Percentiles rank a stretch among this genome's conserved stretches.
Conservation (phyloP, 35 echinoderm and acorn worm species). For the Chiridota heheva region DNA sequence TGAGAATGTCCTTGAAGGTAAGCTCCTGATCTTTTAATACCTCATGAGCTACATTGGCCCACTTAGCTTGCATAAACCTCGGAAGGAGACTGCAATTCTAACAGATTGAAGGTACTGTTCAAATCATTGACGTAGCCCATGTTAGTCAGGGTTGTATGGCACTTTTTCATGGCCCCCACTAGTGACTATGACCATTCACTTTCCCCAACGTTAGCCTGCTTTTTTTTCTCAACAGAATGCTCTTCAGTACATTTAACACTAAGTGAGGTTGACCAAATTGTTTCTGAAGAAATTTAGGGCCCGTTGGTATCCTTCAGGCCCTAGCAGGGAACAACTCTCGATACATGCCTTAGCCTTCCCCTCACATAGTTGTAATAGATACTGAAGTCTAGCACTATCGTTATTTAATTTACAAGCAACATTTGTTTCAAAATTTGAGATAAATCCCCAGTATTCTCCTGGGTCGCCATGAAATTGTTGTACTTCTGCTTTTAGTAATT, state of each 20-base stretch:
- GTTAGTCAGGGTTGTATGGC: constrained; percentile 21
- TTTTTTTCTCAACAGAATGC: constrained; percentile 11
- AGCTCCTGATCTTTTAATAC: constrained; percentile 23
- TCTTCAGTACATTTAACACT: constrained; percentile 32
- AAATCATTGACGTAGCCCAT: constrained; percentile 20
- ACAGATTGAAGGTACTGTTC: constrained; percentile 35
- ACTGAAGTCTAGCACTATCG: constrained; percentile 11
- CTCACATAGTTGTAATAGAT: constrained; percentile 38
- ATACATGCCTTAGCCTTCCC: constrained; percentile 24
- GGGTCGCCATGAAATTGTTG: constrained; percentile 22
- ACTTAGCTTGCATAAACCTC: constrained; percentile 18
- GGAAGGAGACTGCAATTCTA: constrained; percentile 2
- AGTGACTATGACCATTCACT: constrained; percentile 17
- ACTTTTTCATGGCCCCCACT: constrained; percentile 39
- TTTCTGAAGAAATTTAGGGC: constrained; percentile 22
- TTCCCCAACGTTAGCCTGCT: constrained; percentile 7
- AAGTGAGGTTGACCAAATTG: constrained; percentile 56
- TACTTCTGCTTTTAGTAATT: constrained; percentile 23
- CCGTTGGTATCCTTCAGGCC: constrained; percentile 12
- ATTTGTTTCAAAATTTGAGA: constrained; percentile 31
- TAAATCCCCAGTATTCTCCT: constrained; percentile 21
- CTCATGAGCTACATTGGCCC: constrained; percentile 33
- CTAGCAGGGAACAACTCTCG: constrained; percentile 7
- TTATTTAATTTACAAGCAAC: constrained; percentile 30
- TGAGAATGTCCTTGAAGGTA: constrained; percentile 32